Conservation (phyloP, 2,113 vertebrate species). For the Oreochromis aureus region DNA sequence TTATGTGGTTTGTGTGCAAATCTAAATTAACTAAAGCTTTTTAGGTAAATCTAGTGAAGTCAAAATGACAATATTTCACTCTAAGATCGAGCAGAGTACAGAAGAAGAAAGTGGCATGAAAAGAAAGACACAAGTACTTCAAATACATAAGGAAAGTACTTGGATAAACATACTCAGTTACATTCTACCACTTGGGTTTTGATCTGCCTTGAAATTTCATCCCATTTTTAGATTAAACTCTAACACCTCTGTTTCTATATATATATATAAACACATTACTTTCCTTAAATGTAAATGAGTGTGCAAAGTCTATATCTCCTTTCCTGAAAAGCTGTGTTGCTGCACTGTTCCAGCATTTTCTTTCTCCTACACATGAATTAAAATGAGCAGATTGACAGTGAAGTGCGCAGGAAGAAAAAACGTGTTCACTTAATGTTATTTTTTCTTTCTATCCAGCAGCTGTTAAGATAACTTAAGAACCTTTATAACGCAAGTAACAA, state of each 20-base stretch:
- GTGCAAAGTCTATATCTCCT: background rate
- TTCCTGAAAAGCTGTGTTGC: background rate
- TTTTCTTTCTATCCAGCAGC: background rate
- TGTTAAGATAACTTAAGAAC: background rate
- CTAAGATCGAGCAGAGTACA: background rate
- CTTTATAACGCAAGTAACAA: background rate
- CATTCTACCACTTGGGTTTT: background rate
- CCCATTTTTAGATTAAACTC: background rate
- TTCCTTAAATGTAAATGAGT: background rate
- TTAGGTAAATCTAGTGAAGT: background rate
- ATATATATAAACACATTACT: background rate
- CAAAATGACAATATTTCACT: background rate
- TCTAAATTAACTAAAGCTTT: background rate
- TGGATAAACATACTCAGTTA: background rate
- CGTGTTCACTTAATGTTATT: fast-evolving
- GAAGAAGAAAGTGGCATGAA: background rate
- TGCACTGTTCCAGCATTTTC: background rate
- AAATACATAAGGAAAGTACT: background rate
- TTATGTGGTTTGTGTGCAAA: background rate
- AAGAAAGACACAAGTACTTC: background rate
- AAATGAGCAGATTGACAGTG: background rate
- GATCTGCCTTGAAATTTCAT: background rate
- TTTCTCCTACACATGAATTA: background rate
- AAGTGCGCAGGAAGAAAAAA: background rate
- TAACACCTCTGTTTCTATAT: background rate